Conservation (phyloP, 2,888 invertebrate species). For the Latheticus oryzae region DNA sequence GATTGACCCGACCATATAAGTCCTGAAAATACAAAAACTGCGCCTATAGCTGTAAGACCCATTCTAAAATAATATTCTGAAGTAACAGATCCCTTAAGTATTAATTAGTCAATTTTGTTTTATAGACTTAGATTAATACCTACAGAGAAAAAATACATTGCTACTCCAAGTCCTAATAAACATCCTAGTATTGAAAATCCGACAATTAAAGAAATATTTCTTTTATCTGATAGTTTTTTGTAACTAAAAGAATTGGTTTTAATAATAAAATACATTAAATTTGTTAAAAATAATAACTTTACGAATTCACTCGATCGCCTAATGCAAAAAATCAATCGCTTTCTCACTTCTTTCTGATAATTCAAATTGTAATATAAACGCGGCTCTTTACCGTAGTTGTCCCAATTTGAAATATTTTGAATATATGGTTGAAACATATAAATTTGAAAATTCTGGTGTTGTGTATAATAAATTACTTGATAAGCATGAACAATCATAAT, state of each 20-base stretch:
- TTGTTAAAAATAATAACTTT: too few species aligned
- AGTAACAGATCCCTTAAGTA: not conserved
- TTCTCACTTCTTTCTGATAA: not conserved
- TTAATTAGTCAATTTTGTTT: not conserved
- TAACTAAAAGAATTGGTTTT: not conserved
- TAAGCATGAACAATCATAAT: not conserved
- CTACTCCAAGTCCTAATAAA: not conserved
- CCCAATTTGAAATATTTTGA: too few species aligned
- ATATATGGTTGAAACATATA: too few species aligned
- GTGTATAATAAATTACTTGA: not conserved
- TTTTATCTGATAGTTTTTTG: not conserved
- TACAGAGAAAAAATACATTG: not conserved
- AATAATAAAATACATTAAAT: too few species aligned
- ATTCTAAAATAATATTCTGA: constrained; percentile 1
- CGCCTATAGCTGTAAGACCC: not conserved
- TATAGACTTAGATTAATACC: too few species aligned
- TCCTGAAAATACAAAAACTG: not conserved
- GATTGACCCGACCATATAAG: not conserved
- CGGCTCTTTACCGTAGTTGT: too few species aligned
- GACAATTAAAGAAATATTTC: not conserved
- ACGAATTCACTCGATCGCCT: not conserved
- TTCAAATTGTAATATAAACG: not conserved
- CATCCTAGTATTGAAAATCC: not conserved
- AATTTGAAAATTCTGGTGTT: constrained; percentile 1
- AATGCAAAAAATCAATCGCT: constrained; percentile 1